phyloP scores from a whole-genome alignment of 35 echinoderm and acorn worm genomes.

The Stichopus chloronotus region DNA sequence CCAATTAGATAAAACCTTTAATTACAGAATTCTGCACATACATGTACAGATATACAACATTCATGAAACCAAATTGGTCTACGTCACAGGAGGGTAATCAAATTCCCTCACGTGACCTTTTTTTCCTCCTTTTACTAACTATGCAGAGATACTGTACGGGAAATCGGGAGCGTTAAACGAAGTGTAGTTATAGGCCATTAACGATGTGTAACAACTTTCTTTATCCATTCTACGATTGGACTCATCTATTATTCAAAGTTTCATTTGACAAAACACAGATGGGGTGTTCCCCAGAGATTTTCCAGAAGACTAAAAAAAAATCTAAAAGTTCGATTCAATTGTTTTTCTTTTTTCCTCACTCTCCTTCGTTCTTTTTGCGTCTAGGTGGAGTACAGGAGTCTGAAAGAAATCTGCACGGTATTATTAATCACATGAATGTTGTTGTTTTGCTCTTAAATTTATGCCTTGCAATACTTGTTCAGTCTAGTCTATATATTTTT shows the following conservation, averaged over 20 bases:
- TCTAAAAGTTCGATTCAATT: background rate
- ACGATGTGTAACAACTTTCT: conserved; percentile 40
- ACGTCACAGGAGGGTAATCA: too few relatives aligned
- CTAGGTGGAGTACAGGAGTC: too few relatives aligned
- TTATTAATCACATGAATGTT: background rate
- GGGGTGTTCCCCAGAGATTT: background rate
- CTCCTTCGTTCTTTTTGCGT: background rate
- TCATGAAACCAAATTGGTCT: too few relatives aligned
- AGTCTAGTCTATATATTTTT: too few relatives aligned
- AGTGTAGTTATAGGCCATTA: conserved; percentile 41
- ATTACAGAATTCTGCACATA: too few relatives aligned
- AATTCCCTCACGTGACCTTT: background rate
- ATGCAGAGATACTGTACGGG: background rate
- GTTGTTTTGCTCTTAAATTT: background rate
- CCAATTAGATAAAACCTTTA: too few relatives aligned
- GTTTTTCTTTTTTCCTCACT: background rate
- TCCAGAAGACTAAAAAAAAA: background rate
- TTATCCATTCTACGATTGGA: background rate
- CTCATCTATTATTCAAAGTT: conserved; percentile 31
- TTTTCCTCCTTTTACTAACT: background rate
- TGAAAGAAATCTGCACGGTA: too few relatives aligned
- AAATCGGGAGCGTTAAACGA: conserved; percentile 26
- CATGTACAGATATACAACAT: too few relatives aligned
- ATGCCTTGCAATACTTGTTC: too few relatives aligned
- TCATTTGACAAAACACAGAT: conserved; percentile 50